A percentile compares a stretch with the other conserved stretches of the same genome.
Evolutionary conservation across 92 coral and sea anemone genomes (phyloP).

Genomic region (Plumapathes pennacea): DNA sequence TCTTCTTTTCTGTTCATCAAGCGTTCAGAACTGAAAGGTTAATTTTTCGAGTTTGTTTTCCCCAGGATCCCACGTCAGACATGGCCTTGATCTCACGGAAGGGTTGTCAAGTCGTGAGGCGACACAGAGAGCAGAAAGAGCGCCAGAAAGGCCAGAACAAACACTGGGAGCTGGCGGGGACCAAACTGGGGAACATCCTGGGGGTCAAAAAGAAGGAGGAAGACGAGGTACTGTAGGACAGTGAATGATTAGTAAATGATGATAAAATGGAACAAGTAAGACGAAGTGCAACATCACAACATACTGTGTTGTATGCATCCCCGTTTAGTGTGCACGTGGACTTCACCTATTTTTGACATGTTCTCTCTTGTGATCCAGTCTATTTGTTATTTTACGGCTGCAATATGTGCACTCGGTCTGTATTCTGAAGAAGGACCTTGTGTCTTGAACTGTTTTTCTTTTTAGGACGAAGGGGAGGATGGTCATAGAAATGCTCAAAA

Average conservation of each 20-base stretch:
- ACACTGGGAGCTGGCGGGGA: slow-evolving; percentile 99
- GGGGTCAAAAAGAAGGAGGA: slow-evolving; percentile 83
- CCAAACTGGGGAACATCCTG: slow-evolving; percentile 92
- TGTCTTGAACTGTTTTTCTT: slow-evolving; percentile 4
- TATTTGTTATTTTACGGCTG: too few species aligned
- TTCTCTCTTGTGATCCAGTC: too few species aligned
- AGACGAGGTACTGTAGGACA: slow-evolving; percentile 61
- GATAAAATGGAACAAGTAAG: too few species aligned
- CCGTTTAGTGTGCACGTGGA: too few species aligned
- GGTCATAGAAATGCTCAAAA: slow-evolving; percentile 84
- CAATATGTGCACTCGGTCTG: too few species aligned
- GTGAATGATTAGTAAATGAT: not conserved
- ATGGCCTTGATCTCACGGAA: slow-evolving; percentile 96
- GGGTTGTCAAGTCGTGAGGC: slow-evolving; percentile 91
- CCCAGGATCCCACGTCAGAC: slow-evolving; percentile 93
- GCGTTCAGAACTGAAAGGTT: too few species aligned
- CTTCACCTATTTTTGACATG: too few species aligned
- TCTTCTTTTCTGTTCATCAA: too few species aligned
- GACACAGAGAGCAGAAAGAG: slow-evolving; percentile 90
- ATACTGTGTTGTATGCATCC: too few species aligned
- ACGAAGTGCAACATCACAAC: too few species aligned
- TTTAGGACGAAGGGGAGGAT: slow-evolving; percentile 60
- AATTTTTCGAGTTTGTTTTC: not conserved
- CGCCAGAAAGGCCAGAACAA: slow-evolving; percentile 92
- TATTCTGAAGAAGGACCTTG: too few species aligned